Percentiles rank a stretch among this genome's conserved stretches.
These are phyloP conservation scores for Oncorhynchus clarkii DNA, from an alignment of 2,113 vertebrate species.

Conservation along the genomic window DNA sequence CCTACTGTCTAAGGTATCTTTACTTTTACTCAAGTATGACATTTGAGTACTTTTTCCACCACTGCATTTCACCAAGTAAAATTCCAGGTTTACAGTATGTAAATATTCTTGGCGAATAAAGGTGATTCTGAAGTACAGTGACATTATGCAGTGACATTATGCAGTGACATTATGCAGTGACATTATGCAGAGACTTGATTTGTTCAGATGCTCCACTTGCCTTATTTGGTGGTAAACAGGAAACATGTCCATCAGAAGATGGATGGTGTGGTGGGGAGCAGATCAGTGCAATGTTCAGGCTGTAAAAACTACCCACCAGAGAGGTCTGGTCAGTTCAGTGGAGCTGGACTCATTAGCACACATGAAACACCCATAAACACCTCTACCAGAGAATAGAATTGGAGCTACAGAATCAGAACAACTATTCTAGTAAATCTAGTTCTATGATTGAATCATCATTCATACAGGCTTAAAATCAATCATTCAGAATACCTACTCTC, in stretches of 20 bases:
- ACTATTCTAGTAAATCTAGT: too few relatives aligned
- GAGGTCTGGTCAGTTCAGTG: not conserved
- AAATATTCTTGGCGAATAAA: too few relatives aligned
- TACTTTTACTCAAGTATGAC: too few relatives aligned
- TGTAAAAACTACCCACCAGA: conserved; percentile 13
- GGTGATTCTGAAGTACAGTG: not conserved
- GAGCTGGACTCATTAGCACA: not conserved
- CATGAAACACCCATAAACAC: not conserved
- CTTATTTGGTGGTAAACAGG: conserved; percentile 38
- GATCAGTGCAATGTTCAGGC: conserved; percentile 35
- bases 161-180: not conserved
- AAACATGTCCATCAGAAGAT: conserved; percentile 18
- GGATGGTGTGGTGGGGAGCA: not conserved
- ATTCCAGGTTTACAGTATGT: too few relatives aligned
- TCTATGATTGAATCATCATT: not conserved
- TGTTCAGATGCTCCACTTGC: not conserved
- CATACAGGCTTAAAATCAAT: not conserved
- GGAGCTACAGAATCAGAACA: not conserved
- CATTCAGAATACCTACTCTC: too few relatives aligned
- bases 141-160: not conserved
- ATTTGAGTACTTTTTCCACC: too few relatives aligned
- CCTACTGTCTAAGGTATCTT: too few relatives aligned
- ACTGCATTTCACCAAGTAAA: not conserved
- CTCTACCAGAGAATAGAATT: not conserved
- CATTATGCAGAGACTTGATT: not conserved